Percentiles rank a stretch among this genome's conserved stretches.
phyloP scores from a whole-genome alignment of 1,140 invertebrate genomes.

The Spodoptera litura region DNA sequence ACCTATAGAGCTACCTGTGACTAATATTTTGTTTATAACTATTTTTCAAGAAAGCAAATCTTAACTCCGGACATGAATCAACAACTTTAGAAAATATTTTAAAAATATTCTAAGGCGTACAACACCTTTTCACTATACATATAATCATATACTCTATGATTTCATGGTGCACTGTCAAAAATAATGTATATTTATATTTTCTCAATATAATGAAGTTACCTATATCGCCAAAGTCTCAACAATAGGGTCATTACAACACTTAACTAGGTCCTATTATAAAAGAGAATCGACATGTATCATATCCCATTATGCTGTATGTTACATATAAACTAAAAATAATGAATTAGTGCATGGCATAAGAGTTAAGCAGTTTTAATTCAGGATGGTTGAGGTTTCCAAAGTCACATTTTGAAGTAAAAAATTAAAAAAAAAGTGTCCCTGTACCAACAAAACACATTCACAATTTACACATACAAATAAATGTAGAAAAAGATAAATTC shows the following conservation, averaged over 20 bases:
- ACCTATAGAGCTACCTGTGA: conserved; percentile 76
- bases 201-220: conserved; percentile 49
- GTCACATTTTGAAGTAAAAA: conserved; percentile 55
- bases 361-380: conserved; percentile 60
- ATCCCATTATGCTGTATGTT: conserved; percentile 61
- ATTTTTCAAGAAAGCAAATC: conserved; percentile 70
- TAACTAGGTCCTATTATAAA: conserved; percentile 58
- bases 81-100: conserved; percentile 77
- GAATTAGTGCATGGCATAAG: conserved; percentile 66
- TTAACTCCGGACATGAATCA: conserved; percentile 65
- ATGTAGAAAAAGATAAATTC: conserved; percentile 57
- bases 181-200: conserved; percentile 60
- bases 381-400: conserved; percentile 69
- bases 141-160: conserved; percentile 61
- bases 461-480: conserved; percentile 63
- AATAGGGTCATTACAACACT: conserved; percentile 61
- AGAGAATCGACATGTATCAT: conserved; percentile 53
- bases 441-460: conserved; percentile 61
- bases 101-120: conserved; percentile 70
- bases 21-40: conserved; percentile 67
- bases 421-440: conserved; percentile 48
- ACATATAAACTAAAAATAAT: conserved; percentile 56
- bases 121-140: conserved; percentile 71
- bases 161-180: conserved; percentile 59
- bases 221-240: conserved; percentile 55